Evolutionary conservation across 2,888 invertebrate genomes (phyloP).

Genomic region (Chesias legatella): DNA sequence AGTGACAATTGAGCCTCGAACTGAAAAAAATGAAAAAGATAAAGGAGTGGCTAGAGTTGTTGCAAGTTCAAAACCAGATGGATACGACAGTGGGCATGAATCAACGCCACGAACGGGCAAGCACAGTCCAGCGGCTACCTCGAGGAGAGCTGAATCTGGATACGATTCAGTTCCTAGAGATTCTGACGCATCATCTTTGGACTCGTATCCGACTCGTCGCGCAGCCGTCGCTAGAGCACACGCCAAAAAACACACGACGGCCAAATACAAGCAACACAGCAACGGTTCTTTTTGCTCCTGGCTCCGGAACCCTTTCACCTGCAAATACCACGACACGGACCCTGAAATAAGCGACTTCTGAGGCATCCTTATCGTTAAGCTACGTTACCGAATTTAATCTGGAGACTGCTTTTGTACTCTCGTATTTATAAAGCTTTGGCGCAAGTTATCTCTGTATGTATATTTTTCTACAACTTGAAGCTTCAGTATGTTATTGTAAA

Average conservation of each 20-base stretch:
- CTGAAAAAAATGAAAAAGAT: conserved; percentile 83
- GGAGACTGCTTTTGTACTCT: conserved; percentile 82
- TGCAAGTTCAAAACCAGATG: conserved; percentile 84
- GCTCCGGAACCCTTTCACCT: conserved; percentile 87
- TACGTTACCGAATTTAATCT: conserved; percentile 81
- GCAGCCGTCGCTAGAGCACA: conserved; percentile 74
- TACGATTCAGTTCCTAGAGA: conserved; percentile 95
- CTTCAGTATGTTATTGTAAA: conserved; percentile 59
- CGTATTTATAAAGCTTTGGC: conserved; percentile 73
- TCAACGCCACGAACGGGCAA: conserved; percentile 91
- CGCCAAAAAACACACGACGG: conserved; percentile 77
- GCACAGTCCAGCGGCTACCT: conserved; percentile 88
- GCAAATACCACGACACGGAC: conserved; percentile 87
- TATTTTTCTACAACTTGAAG: conserved; percentile 70
- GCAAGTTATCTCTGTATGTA: conserved; percentile 67
- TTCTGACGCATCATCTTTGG: conserved; percentile 92
- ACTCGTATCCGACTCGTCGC: conserved; percentile 82
- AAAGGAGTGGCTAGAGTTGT: conserved; percentile 84
- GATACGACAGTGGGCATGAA: conserved; percentile 92
- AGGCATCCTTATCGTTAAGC: conserved; percentile 65
- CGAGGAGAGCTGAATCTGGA: conserved; percentile 91
- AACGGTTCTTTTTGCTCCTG: conserved; percentile 88
- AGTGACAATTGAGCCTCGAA: conserved; percentile 80
- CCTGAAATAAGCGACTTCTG: conserved; percentile 84
- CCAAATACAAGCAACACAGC: conserved; percentile 85